These are phyloP conservation scores for Drosophila testacea DNA, from an alignment of 2,888 invertebrate genomes.

Conservation along the genomic window DNA sequence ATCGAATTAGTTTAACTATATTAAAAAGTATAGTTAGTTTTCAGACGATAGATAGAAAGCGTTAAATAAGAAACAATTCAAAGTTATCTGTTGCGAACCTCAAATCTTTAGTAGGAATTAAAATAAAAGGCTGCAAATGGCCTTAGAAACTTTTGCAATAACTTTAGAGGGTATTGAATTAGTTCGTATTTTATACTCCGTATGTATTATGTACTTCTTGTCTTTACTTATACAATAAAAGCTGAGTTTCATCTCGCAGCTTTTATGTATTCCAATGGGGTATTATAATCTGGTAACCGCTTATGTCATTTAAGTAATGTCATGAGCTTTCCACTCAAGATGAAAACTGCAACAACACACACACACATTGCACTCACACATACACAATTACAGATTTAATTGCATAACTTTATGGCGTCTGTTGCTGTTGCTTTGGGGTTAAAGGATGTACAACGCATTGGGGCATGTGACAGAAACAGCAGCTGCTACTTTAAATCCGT, in stretches of 20 bases:
- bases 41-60: no score
- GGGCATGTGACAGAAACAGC: slow-evolving; percentile 7
- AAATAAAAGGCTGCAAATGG: no score
- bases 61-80: no score
- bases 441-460: slow-evolving; percentile 13
- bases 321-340: slow-evolving; percentile 37
- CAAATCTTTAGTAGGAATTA: no score
- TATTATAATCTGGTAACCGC: neutral
- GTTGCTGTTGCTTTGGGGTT: slow-evolving; percentile 16
- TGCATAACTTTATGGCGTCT: slow-evolving; percentile 50
- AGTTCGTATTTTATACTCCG: neutral
- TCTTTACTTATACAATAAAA: neutral
- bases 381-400: slow-evolving; percentile 34
- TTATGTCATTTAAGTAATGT: slow-evolving; percentile 31
- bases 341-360: slow-evolving; percentile 17
- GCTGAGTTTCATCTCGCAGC: neutral
- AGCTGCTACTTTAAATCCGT: slow-evolving; percentile 46
- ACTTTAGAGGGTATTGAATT: neutral
- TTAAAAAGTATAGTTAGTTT: no score
- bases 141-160: no score
- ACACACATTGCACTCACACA: slow-evolving; percentile 14
- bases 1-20: no score
- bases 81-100: no score
- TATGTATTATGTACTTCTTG: neutral
- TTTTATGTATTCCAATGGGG: neutral